Conservation (phyloP, 2,113 vertebrate genomes). For the Calyptommatus sinebrachiatus region DNA sequence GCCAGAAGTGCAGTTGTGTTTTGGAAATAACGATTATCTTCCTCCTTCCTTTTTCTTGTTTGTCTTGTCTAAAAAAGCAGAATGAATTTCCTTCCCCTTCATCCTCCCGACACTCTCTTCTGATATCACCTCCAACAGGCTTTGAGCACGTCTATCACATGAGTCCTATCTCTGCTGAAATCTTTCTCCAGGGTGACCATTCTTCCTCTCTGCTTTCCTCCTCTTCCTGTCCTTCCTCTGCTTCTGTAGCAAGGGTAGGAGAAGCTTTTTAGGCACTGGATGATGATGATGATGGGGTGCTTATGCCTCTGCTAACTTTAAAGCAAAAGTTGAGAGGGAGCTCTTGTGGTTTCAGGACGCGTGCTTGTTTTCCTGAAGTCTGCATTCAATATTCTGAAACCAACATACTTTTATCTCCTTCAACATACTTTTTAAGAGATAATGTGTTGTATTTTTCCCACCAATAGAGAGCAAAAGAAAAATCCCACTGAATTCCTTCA, state of each 20-base stretch:
- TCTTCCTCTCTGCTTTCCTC: slow-evolving; percentile 77
- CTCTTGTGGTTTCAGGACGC: slow-evolving; percentile 22
- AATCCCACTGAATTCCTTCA: not conserved
- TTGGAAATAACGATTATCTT: slow-evolving; percentile 59
- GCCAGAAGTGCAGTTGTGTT: slow-evolving; percentile 42
- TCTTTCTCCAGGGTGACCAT: slow-evolving; percentile 82
- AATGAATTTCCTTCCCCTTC: slow-evolving; percentile 78
- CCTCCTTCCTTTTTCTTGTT: slow-evolving; percentile 66
- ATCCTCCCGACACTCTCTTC: slow-evolving; percentile 77
- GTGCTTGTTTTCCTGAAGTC: slow-evolving; percentile 31
- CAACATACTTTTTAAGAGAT: not conserved
- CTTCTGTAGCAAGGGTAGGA: slow-evolving; percentile 87
- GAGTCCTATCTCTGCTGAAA: slow-evolving; percentile 78
- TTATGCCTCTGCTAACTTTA: slow-evolving; percentile 26
- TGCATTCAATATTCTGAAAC: slow-evolving; percentile 10
- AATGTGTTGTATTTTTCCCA: not conserved
- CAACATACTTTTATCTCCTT: not conserved
- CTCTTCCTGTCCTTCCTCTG: slow-evolving; percentile 80
- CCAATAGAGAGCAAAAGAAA: not conserved
- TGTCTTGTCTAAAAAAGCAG: slow-evolving; percentile 69
- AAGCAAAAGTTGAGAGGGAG: slow-evolving; percentile 21
- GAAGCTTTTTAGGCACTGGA: slow-evolving; percentile 57
- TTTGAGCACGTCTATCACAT: slow-evolving; percentile 87
- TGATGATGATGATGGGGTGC: slow-evolving; percentile 30
- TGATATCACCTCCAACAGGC: slow-evolving; percentile 83